phyloP scores from a whole-genome alignment of 2,888 invertebrate genomes.

The Acrocyrtus sp. region DNA sequence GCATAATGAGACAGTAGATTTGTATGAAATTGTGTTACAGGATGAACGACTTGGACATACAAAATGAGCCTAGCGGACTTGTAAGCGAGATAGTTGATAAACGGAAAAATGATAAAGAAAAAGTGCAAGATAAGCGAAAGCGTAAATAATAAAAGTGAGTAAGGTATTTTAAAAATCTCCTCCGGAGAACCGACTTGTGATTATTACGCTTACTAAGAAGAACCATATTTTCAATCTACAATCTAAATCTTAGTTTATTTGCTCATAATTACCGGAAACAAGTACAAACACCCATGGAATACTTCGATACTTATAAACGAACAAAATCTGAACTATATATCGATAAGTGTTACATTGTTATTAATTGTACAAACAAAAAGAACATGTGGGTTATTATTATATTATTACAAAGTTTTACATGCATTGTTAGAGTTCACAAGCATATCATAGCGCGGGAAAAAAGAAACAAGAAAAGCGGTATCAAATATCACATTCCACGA shows the following conservation, averaged over 20 bases:
- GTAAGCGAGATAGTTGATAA: slow-evolving; percentile 41
- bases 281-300: slow-evolving; percentile 41
- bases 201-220: no score
- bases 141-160: neutral
- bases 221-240: neutral
- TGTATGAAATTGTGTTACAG: neutral
- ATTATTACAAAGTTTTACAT: slow-evolving; percentile 28
- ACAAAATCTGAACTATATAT: slow-evolving; percentile 44
- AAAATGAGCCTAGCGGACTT: slow-evolving; percentile 25
- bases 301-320: slow-evolving; percentile 31
- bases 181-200: no score
- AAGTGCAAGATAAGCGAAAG: neutral
- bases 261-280: slow-evolving; percentile 49
- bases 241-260: slow-evolving; percentile 22
- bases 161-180: neutral
- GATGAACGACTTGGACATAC: neutral
- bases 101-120: slow-evolving; percentile 28
- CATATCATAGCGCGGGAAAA: slow-evolving; percentile 27
- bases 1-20: neutral
- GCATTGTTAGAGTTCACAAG: slow-evolving; percentile 30
- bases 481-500: slow-evolving; percentile 34
- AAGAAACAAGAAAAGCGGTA: slow-evolving; percentile 31
- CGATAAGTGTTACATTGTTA: slow-evolving; percentile 31
- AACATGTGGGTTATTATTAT: slow-evolving; percentile 6
- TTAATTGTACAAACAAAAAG: slow-evolving; percentile 18